Percentiles rank a stretch among this genome's conserved stretches.
These are phyloP conservation scores for Ahaetulla prasina DNA, from an alignment of 2,113 vertebrate species.

Conservation along the genomic window DNA sequence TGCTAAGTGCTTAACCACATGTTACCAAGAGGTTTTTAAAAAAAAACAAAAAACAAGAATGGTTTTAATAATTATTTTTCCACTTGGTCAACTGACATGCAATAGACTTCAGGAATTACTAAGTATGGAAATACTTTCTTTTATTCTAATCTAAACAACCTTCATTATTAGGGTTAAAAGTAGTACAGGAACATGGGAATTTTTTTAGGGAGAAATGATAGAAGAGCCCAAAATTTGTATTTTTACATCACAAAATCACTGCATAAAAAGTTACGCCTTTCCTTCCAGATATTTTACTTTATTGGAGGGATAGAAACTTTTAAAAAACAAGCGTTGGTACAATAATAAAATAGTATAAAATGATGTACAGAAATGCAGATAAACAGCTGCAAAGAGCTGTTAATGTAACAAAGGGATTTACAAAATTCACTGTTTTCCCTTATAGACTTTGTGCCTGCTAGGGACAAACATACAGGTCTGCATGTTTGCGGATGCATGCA, in stretches of 20 bases:
- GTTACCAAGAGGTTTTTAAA: background rate
- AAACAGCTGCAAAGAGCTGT: slow-evolving; percentile 19
- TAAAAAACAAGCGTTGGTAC: slow-evolving; percentile 50
- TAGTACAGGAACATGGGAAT: background rate
- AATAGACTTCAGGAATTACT: background rate
- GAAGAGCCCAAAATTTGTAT: background rate
- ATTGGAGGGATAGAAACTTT: slow-evolving; percentile 24
- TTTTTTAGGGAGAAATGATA: background rate
- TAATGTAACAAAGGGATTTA: slow-evolving; percentile 35
- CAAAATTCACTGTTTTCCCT: slow-evolving; percentile 29
- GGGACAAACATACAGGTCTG: background rate
- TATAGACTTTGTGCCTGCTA: slow-evolving; percentile 8
- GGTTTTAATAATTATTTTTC: background rate
- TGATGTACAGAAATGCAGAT: slow-evolving; percentile 52
- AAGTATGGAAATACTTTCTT: background rate
- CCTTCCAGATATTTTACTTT: slow-evolving; percentile 40
- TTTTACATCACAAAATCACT: slow-evolving; percentile 16
- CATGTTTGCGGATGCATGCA: background rate
- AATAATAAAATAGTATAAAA: slow-evolving; percentile 59
- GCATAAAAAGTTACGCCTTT: slow-evolving; percentile 26
- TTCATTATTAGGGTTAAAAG: background rate
- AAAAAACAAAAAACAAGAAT: background rate
- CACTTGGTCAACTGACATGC: background rate
- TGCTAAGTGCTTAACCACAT: background rate
- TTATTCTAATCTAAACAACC: background rate